These are phyloP conservation scores for Anguilla japonica DNA, from an alignment of 2,113 vertebrate species.

Conservation along the genomic window DNA sequence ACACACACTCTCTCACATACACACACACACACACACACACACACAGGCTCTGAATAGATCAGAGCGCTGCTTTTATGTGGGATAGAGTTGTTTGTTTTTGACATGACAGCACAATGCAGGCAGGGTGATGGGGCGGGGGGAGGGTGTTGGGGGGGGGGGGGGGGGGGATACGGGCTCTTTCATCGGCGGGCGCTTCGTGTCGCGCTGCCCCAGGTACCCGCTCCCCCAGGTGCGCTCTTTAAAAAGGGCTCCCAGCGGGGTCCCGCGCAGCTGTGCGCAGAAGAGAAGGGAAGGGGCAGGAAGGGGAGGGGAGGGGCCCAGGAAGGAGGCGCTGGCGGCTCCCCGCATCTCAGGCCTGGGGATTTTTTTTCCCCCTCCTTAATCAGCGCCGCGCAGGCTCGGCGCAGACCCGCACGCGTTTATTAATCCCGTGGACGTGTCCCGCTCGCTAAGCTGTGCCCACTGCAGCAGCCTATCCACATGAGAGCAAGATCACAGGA, in stretches of 20 bases:
- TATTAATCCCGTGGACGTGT: not conserved
- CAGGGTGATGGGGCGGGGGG: not conserved
- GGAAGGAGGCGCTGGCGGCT: not conserved
- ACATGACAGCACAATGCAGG: not conserved
- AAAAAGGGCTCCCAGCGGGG: not conserved
- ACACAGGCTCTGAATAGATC: not conserved
- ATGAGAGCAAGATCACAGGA: not conserved
- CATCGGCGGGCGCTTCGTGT: not conserved
- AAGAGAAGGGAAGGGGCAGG: too few species aligned
- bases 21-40: too few species aligned
- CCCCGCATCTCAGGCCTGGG: not conserved
- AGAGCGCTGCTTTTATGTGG: not conserved
- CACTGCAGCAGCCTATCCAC: not conserved
- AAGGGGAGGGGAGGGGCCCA: not conserved
- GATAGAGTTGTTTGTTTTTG: not conserved
- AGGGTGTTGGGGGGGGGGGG: not conserved
- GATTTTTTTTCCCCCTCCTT: not conserved
- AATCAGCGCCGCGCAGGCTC: not conserved
- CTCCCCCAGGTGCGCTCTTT: not conserved
- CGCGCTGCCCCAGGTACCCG: not conserved
- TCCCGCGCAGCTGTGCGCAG: not conserved
- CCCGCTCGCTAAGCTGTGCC: not conserved
- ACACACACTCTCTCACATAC: too few species aligned
- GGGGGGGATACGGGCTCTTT: conserved; percentile 5
- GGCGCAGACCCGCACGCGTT: not conserved